Base-by-base conservation (phyloP, 2,888 invertebrate genomes). In the Pheosia gnoma region DNA sequence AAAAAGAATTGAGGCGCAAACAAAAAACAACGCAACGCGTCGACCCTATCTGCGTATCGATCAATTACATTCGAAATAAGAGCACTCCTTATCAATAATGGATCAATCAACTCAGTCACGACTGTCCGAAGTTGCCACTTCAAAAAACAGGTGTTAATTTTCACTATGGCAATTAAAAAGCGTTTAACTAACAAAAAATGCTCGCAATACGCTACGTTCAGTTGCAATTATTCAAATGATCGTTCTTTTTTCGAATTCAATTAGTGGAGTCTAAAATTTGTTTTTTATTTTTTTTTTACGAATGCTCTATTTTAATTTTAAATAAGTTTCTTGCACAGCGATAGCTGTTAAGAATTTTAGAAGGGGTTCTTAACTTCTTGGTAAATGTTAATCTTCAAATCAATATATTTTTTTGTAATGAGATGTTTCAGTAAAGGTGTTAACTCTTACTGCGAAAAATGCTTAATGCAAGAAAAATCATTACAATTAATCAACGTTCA, bases 71-170 rank as follows among this genome's bases (percentile, higher is more conserved):
- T 87, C 81, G 87, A 81, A 93, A 92, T 91, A 85, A 88, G 90
- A 92, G 87, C 88, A 83, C 85, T 90, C 84, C 90, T 92, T 92
- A 93, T 93, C 91, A 90, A 87, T 91, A 90, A 90, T 89, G 88
- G 90, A 93, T 93, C 91, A 84, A 89, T 90, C 87, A 87, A 72
- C 83, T 66, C 80, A 82, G 82, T 78, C 55, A 13, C 63, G 63
- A 38, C 36, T 49, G 5, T n/a, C 6, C n/a, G 58, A 71, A 61
- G 82, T 84, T 88, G 86, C 80, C 52, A 59, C 60, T 55, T 62
- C 58, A 43, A 45, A 58, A 60, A 60, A 67, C 45, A 36, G 4
- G 57, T 45, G 57, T 57, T 57, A 57, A 57, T 45, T 45, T 8
- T 10, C 10, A 37, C 10, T 9, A 11, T 37, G n/a, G 53, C 37